Conservation (phyloP, 2,113 vertebrate species). For the Polypterus bichir region DNA sequence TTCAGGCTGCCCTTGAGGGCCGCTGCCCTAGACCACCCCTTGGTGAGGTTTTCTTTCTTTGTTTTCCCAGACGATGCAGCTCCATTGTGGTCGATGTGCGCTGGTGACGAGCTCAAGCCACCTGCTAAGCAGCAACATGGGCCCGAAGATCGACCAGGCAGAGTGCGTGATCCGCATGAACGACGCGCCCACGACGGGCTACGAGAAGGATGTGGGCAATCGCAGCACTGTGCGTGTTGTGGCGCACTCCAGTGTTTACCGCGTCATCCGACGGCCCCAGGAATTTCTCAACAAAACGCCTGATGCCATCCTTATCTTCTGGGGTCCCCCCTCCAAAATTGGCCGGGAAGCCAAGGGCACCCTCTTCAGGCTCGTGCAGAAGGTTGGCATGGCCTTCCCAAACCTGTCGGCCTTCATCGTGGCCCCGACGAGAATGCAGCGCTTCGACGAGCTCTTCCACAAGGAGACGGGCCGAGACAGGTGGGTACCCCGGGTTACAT, state of each 20-base stretch:
- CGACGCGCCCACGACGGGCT: slow-evolving; percentile 74
- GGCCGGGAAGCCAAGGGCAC: slow-evolving; percentile 63
- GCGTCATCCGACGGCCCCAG: slow-evolving; percentile 64
- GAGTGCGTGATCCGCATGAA: slow-evolving; percentile 97
- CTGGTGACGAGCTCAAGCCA: slow-evolving; percentile 94
- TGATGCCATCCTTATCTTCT: slow-evolving; percentile 70
- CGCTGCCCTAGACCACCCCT: too few relatives aligned
- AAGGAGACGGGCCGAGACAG: slow-evolving; percentile 86
- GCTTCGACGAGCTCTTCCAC: slow-evolving; percentile 78
- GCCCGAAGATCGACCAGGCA: slow-evolving; percentile 57
- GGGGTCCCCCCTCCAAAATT: slow-evolving; percentile 80
- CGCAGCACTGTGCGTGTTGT: slow-evolving; percentile 80
- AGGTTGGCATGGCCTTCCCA: slow-evolving; percentile 60
- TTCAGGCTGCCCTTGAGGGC: not conserved
- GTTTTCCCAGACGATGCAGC: slow-evolving; percentile 59
- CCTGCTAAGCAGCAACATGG: slow-evolving; percentile 65
- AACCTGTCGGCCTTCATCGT: slow-evolving; percentile 67
- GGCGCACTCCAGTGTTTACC: slow-evolving; percentile 85
- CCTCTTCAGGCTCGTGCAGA: slow-evolving; percentile 74
- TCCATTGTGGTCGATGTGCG: slow-evolving; percentile 69
- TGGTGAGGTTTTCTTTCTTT: slow-evolving; percentile 8
- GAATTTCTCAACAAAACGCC: slow-evolving; percentile 74
- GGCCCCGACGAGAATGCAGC: slow-evolving; percentile 66
- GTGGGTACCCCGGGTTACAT: slow-evolving; percentile 34
- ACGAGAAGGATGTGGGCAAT: slow-evolving; percentile 66